Evolutionary conservation across 2,888 invertebrate genomes (phyloP).

Genomic region (Mesorhabditis sp.): DNA sequence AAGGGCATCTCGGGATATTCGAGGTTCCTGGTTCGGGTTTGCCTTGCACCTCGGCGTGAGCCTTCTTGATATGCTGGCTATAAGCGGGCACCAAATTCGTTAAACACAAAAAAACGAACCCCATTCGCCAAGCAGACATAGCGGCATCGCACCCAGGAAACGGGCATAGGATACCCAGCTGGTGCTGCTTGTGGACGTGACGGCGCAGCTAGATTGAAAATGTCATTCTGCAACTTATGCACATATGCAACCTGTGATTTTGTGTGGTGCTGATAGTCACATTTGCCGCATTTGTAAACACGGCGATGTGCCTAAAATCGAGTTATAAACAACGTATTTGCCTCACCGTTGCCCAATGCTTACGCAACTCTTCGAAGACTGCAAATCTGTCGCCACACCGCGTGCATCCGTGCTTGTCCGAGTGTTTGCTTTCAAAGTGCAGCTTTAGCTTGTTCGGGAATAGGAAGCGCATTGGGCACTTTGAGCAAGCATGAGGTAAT

Average conservation of each 20-base stretch:
- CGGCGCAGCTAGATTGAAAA: neutral
- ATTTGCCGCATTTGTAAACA: neutral
- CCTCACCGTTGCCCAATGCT: slow-evolving; percentile 2
- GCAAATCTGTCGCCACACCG: neutral
- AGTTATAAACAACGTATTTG: neutral
- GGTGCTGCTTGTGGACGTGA: neutral
- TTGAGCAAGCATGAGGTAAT: neutral
- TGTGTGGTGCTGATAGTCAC: neutral
- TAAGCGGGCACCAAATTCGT: no score
- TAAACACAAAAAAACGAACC: neutral
- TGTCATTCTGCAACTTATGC: neutral
- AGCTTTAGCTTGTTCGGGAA: slow-evolving; percentile 14
- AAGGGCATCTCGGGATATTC: no score
- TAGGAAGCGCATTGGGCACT: neutral
- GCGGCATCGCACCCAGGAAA: neutral
- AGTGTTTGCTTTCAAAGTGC: slow-evolving; percentile 9
- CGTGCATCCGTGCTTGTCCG: slow-evolving; percentile 3
- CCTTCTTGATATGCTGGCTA: no score
- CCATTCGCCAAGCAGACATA: neutral
- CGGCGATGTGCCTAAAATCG: neutral
- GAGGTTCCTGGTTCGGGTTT: no score
- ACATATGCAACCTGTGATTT: neutral
- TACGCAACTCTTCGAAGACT: neutral
- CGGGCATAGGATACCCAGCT: neutral
- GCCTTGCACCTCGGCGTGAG: no score